Evolutionary conservation across 1,140 invertebrate genomes (phyloP).

Genomic region (Phymastichus coffea): DNA sequence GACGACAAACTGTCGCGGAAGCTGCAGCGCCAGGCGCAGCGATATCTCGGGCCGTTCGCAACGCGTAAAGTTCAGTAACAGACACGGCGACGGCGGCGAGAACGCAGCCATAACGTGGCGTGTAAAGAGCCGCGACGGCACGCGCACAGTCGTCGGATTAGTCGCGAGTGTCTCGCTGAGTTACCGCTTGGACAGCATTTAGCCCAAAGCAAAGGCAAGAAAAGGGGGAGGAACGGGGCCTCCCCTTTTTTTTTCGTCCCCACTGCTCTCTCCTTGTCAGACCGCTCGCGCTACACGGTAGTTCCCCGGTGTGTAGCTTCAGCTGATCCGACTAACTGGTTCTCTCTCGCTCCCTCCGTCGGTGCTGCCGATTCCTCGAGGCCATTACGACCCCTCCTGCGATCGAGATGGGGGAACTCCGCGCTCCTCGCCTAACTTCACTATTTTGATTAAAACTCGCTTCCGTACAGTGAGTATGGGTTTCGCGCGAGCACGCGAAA

Average conservation of each 20-base stretch:
- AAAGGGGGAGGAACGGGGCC: constrained; percentile 1
- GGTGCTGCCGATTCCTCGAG: too few relatives aligned
- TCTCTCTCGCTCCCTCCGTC: background rate
- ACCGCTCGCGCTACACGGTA: background rate
- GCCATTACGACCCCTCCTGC: background rate
- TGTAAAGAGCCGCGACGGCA: background rate
- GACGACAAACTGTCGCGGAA: too few relatives aligned
- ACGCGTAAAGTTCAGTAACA: too few relatives aligned
- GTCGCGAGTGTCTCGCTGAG: constrained; percentile 17
- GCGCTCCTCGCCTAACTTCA: background rate
- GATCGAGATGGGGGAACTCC: background rate
- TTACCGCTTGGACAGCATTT: constrained; percentile 25
- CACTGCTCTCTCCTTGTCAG: constrained; percentile 9
- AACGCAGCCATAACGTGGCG: too few relatives aligned
- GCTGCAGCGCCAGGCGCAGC: too few relatives aligned
- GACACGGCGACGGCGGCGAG: too few relatives aligned
- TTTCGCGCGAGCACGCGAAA: too few relatives aligned
- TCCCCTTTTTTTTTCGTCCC: constrained; percentile 8
- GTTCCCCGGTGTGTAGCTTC: too few relatives aligned
- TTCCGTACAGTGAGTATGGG: constrained; percentile 9
- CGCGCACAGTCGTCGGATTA: background rate
- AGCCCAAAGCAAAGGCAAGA: too few relatives aligned
- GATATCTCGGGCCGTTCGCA: too few relatives aligned
- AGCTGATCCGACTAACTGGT: constrained; percentile 4
- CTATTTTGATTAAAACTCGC: constrained; percentile 24